Conservation (phyloP, 2,113 vertebrate genomes). For the Cebus imitator region DNA sequence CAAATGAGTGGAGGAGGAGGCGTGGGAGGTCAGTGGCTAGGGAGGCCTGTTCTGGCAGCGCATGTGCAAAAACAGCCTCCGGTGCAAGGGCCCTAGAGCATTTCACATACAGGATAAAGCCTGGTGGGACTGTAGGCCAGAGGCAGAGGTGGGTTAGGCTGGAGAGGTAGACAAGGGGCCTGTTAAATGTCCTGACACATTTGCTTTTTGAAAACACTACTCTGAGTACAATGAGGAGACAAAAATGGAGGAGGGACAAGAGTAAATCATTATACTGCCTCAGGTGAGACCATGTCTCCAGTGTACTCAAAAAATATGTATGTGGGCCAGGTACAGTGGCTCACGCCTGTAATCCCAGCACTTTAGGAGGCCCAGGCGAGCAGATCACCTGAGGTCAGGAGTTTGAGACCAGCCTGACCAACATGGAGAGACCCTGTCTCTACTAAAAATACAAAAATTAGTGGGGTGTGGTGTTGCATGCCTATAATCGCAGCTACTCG, state of each 20-base stretch:
- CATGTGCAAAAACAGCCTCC: background rate
- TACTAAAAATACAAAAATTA: too few species aligned
- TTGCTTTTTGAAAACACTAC: slow-evolving; percentile 3
- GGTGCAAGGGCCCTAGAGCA: background rate
- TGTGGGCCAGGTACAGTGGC: too few species aligned
- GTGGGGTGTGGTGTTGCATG: too few species aligned
- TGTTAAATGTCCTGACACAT: background rate
- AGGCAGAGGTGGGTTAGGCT: background rate
- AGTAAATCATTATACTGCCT: background rate
- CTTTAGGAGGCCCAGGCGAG: too few species aligned
- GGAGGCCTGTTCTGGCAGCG: background rate
- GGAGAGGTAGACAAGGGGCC: background rate
- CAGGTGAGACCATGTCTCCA: background rate
- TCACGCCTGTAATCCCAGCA: too few species aligned
- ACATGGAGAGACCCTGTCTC: too few species aligned
- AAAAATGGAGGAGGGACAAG: background rate
- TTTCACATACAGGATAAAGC: background rate
- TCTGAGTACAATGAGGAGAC: background rate
- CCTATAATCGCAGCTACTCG: too few species aligned
- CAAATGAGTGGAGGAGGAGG: background rate
- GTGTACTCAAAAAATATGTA: background rate
- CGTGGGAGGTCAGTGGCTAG: background rate
- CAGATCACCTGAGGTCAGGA: too few species aligned
- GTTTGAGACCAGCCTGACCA: too few species aligned
- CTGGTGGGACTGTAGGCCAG: background rate